Conservation (phyloP, 2,797 vertebrate species). For the Mareca penelope region DNA sequence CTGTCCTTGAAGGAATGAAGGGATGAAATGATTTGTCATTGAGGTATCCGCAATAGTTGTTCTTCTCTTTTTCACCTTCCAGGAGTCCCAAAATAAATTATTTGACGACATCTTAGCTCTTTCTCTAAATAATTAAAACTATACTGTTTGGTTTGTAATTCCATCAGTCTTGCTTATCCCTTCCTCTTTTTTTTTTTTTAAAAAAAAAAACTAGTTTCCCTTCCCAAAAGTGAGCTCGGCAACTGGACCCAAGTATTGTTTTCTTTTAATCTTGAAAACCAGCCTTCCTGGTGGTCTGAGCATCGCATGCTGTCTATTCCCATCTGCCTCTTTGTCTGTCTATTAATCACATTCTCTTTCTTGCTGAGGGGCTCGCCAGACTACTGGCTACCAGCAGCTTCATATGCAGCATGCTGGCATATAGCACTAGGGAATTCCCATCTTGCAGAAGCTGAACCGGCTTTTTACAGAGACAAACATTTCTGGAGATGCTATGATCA, state of each 20-base stretch:
- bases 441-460: neutral
- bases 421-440: neutral
- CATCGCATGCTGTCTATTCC: neutral
- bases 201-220: fast-evolving
- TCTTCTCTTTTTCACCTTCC: neutral
- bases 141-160: neutral
- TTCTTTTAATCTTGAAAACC: neutral
- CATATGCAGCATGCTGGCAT: neutral
- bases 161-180: neutral
- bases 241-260: neutral
- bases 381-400: neutral
- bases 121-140: neutral
- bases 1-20: neutral
- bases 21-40: neutral
- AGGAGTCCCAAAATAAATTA: neutral
- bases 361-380: neutral
- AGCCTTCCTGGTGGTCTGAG: neutral
- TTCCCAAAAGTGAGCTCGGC: neutral
- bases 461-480: neutral
- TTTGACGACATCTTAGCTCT: neutral
- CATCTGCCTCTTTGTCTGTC: neutral
- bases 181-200: neutral
- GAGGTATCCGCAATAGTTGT: neutral
- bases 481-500: fast-evolving
- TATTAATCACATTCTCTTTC: neutral